Percentiles rank a stretch among this genome's conserved stretches.
phyloP scores from a whole-genome alignment of 92 coral and sea anemone genomes.

The Siderastrea siderea region DNA sequence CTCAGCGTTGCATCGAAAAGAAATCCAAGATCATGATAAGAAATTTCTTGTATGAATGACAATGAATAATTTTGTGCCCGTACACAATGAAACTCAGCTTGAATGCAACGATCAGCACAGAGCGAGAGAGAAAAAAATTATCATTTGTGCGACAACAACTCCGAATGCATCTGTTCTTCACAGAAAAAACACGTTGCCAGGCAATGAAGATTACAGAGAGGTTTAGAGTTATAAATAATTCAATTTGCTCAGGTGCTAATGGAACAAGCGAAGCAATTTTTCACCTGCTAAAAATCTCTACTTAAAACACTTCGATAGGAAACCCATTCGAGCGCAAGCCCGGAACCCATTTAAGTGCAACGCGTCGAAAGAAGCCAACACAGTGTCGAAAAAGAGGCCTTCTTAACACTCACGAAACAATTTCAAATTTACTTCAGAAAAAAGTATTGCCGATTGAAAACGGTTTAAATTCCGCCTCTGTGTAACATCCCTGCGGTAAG shows the following conservation, averaged over 20 bases:
- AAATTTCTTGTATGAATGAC: neutral
- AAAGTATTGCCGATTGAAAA: neutral
- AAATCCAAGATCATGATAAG: neutral
- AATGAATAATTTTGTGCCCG: constrained; percentile 24
- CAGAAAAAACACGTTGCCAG: constrained; percentile 36
- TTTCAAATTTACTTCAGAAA: too few species aligned
- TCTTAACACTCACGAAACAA: neutral
- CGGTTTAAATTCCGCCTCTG: neutral
- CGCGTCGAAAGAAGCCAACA: neutral
- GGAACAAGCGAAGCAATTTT: constrained; percentile 28
- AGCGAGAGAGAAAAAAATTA: neutral
- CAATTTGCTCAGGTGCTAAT: constrained; percentile 19
- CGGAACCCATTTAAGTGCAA: constrained; percentile 34
- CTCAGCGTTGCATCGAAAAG: neutral
- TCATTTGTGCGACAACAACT: neutral
- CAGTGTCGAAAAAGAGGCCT: neutral
- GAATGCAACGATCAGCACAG: constrained; percentile 17
- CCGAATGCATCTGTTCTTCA: constrained; percentile 21
- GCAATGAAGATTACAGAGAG: constrained; percentile 25
- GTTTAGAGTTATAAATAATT: constrained; percentile 32
- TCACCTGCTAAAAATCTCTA: constrained; percentile 36
- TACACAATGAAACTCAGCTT: constrained; percentile 35
- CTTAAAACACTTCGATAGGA: neutral
- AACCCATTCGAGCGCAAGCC: constrained; percentile 39
- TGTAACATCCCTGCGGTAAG: neutral